A percentile compares a stretch with the other conserved stretches of the same genome.
phyloP scores from a whole-genome alignment of 64 coral and sea anemone species.

The Trachythela sp. region DNA sequence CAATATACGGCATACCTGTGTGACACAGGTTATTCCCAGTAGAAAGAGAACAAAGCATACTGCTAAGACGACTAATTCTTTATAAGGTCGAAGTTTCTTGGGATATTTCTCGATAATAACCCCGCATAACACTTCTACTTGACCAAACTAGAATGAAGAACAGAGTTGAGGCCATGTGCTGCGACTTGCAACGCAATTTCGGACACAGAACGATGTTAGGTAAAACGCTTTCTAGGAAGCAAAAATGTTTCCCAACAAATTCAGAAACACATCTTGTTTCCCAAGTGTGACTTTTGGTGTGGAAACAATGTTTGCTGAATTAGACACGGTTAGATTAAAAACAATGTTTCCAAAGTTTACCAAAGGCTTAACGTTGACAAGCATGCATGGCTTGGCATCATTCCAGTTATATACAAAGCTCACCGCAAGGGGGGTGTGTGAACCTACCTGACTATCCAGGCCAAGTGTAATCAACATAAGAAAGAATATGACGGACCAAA shows the following conservation, averaged over 20 bases:
- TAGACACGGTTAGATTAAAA: no score
- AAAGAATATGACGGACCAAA: constrained; percentile 80
- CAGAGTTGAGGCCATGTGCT: background rate
- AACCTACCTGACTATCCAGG: constrained; percentile 73
- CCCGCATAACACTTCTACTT: constrained; percentile 57
- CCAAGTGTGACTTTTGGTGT: no score
- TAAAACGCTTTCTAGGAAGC: no score
- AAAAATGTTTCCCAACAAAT: background rate
- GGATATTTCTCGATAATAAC: constrained; percentile 55
- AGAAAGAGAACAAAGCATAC: constrained; percentile 54
- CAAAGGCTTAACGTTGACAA: no score
- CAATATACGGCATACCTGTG: constrained; percentile 31
- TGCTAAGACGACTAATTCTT: constrained; percentile 44
- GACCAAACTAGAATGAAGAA: constrained; percentile 50
- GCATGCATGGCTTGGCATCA: no score
- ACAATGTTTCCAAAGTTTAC: no score
- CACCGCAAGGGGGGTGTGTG: background rate
- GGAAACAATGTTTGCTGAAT: no score
- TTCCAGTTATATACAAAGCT: no score
- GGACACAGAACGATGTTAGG: no score
- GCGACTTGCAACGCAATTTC: background rate
- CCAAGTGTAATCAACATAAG: constrained; percentile 84
- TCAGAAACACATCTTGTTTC: no score
- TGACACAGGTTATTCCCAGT: constrained; percentile 57
- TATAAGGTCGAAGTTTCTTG: constrained; percentile 27